Conservation (phyloP, 2,797 vertebrate species). For the Remorina albescens region DNA sequence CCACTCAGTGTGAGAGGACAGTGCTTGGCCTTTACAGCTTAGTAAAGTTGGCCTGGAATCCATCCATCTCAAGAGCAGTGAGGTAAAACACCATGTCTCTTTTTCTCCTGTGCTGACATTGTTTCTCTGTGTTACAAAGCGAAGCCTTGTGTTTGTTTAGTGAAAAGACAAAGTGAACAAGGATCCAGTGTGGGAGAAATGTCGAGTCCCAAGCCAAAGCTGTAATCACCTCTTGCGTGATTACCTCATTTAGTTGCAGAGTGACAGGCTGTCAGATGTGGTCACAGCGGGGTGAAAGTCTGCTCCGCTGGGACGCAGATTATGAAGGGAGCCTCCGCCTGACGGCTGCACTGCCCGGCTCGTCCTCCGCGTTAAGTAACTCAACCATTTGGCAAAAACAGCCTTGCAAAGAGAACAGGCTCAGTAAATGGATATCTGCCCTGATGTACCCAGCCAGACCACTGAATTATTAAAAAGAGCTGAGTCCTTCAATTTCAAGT, state of each 20-base stretch:
- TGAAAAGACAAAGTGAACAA: slow-evolving; percentile 45
- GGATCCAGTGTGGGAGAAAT: slow-evolving; percentile 50
- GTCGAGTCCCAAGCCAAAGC: slow-evolving; percentile 50
- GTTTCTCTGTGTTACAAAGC: slow-evolving; percentile 11
- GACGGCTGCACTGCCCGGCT: slow-evolving; percentile 23
- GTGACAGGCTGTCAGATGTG: slow-evolving; percentile 74
- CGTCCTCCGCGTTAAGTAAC: slow-evolving; percentile 35
- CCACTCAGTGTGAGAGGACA: slow-evolving; percentile 47
- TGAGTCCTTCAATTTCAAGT: slow-evolving; percentile 70
- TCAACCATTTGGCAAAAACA: slow-evolving; percentile 71
- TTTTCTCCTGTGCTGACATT: slow-evolving; percentile 32
- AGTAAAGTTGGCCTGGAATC: slow-evolving; percentile 36
- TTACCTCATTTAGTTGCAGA: slow-evolving; percentile 64
- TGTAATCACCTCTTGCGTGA: slow-evolving; percentile 64
- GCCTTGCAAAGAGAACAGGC: slow-evolving; percentile 39
- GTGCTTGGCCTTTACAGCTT: slow-evolving; percentile 35
- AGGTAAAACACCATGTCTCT: slow-evolving; percentile 26
- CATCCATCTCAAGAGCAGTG: slow-evolving; percentile 13
- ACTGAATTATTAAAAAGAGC: slow-evolving; percentile 84
- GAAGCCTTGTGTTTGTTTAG: slow-evolving; percentile 44
- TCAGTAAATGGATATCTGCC: slow-evolving; percentile 70
- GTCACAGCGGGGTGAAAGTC: slow-evolving; percentile 74
- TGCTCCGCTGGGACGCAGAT: slow-evolving; percentile 50
- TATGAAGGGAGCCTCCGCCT: slow-evolving; percentile 33
- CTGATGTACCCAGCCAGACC: slow-evolving; percentile 74